These are phyloP conservation scores for Drosophila biarmipes DNA, from an alignment of 1,140 invertebrate genomes.

Conservation along the genomic window DNA sequence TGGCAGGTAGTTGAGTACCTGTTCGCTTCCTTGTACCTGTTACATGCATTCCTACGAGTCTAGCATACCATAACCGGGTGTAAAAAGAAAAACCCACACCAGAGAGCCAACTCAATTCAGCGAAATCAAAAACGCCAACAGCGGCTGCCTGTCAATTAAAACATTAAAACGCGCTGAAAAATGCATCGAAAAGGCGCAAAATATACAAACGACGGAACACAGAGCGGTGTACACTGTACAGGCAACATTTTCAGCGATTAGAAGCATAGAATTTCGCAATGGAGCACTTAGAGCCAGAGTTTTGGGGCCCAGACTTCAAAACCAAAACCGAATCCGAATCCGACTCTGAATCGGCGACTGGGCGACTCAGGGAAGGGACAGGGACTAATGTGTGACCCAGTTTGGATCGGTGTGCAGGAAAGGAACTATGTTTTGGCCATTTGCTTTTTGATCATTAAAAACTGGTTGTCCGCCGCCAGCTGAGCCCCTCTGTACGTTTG, in stretches of 20 bases:
- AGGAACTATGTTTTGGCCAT: slow-evolving; percentile 61
- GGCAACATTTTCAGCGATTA: slow-evolving; percentile 61
- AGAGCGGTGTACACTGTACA: slow-evolving; percentile 20
- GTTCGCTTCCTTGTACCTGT: too few species aligned
- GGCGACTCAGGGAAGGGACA: slow-evolving; percentile 17
- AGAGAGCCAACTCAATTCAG: slow-evolving; percentile 41
- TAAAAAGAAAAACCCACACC: slow-evolving; percentile 10
- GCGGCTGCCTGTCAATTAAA: slow-evolving; percentile 75
- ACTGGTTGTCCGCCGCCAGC: slow-evolving; percentile 62
- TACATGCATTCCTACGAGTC: too few species aligned
- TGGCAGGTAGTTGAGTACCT: too few species aligned
- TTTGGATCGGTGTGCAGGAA: slow-evolving; percentile 67
- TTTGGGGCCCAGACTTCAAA: slow-evolving; percentile 2
- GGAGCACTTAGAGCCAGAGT: slow-evolving; percentile 68
- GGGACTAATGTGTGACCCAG: slow-evolving; percentile 73
- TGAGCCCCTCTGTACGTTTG: slow-evolving; percentile 23
- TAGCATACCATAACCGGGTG: too few species aligned
- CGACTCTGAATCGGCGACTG: background rate
- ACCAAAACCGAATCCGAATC: background rate
- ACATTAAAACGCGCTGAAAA: slow-evolving; percentile 76
- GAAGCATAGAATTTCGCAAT: slow-evolving; percentile 82
- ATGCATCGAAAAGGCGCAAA: slow-evolving; percentile 56
- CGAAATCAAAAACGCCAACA: slow-evolving; percentile 58
- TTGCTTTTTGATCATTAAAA: slow-evolving; percentile 78
- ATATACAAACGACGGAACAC: slow-evolving; percentile 35